These are phyloP conservation scores for Polypterus bichir DNA, from an alignment of 2,113 vertebrate species.

Conservation along the genomic window DNA sequence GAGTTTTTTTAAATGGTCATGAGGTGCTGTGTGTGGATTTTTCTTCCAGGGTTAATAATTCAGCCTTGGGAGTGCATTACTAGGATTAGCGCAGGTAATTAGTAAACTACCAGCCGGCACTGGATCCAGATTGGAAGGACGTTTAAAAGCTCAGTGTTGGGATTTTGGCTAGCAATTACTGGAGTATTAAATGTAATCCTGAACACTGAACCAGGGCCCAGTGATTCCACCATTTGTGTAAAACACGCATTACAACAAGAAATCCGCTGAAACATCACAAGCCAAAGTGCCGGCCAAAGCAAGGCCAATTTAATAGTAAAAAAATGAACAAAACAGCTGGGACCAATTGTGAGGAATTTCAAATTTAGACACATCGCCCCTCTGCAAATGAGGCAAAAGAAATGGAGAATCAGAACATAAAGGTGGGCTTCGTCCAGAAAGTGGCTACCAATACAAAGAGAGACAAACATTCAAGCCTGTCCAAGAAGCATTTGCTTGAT, in stretches of 20 bases:
- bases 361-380: neutral
- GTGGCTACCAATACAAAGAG: conserved; percentile 28
- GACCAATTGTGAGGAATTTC: no score
- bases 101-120: no score
- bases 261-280: no score
- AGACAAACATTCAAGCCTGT: conserved; percentile 26
- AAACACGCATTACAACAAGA: neutral
- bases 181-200: neutral
- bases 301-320: no score
- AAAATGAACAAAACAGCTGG: no score
- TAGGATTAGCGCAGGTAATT: no score
- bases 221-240: neutral
- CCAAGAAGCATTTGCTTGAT: conserved; percentile 16
- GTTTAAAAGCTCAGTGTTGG: neutral
- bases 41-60: no score
- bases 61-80: no score
- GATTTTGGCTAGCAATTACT: neutral
- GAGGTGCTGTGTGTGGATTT: no score
- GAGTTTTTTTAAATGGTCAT: no score
- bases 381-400: neutral
- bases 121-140: no score
- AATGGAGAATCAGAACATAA: conserved; percentile 6
- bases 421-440: conserved; percentile 25
- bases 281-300: no score
- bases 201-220: neutral